These are phyloP conservation scores for Ctenopoma kingsleyae DNA, from an alignment of 2,797 vertebrate genomes.

Conservation along the genomic window DNA sequence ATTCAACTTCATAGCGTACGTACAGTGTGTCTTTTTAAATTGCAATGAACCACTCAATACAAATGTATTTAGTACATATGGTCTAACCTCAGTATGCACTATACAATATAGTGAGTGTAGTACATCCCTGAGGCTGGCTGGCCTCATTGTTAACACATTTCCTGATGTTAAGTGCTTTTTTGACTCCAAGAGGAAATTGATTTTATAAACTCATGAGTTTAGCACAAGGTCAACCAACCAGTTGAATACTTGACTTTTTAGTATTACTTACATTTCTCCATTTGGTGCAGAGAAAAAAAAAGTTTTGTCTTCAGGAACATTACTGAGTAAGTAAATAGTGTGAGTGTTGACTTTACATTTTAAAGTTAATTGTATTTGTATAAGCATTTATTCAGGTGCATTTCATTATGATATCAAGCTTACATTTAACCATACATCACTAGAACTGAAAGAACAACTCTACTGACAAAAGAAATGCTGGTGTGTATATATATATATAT, in stretches of 20 bases:
- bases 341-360: not conserved
- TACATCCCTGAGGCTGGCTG: slow-evolving; percentile 5
- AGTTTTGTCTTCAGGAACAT: not conserved
- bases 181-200: slow-evolving; percentile 17
- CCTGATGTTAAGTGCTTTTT: slow-evolving; percentile 23
- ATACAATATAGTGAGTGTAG: not conserved
- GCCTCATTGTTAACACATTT: slow-evolving; percentile 14
- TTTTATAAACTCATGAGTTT: slow-evolving; percentile 25
- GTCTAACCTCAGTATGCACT: not conserved
- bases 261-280: not conserved
- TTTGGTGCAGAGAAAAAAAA: not conserved
- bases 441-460: no score
- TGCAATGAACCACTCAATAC: slow-evolving; percentile 11
- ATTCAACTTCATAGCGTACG: not conserved
- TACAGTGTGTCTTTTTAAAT: slow-evolving; percentile 15
- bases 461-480: no score
- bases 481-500: no score
- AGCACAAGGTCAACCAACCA: slow-evolving; percentile 16
- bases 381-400: no score
- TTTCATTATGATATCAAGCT: no score
- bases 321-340: no score
- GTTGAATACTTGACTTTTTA: slow-evolving; percentile 16
- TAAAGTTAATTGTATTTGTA: no score
- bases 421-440: no score
- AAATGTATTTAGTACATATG: slow-evolving; percentile 4